Percentiles rank a stretch among this genome's conserved stretches.
These are phyloP conservation scores for Centropristis striata DNA, from an alignment of 2,113 vertebrate species.

Conservation along the genomic window DNA sequence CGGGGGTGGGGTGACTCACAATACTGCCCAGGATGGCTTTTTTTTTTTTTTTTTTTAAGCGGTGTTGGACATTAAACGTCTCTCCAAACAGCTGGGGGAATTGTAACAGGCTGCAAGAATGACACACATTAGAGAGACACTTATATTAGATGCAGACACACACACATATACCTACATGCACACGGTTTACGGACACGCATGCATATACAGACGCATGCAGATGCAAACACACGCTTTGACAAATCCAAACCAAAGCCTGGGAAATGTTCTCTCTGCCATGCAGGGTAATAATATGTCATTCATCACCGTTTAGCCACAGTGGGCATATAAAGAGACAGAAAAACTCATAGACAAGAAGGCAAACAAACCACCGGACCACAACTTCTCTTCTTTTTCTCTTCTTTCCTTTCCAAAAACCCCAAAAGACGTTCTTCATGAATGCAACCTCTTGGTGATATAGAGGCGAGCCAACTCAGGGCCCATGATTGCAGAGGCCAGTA, in stretches of 20 bases:
- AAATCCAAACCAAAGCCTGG: constrained; percentile 92
- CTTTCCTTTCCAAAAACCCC: constrained; percentile 40
- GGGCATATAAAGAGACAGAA: constrained; percentile 50
- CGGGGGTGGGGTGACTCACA: constrained; percentile 44
- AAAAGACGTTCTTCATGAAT: constrained; percentile 32
- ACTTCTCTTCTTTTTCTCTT: constrained; percentile 33
- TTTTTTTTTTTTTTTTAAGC: constrained; percentile 18
- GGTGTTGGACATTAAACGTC: constrained; percentile 35
- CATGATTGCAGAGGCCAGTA: constrained; percentile 41
- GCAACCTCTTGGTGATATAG: constrained; percentile 27
- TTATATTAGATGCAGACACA: constrained; percentile 9
- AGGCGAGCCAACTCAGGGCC: constrained; percentile 74
- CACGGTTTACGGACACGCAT: constrained; percentile 44
- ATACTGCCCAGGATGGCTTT: constrained; percentile 44
- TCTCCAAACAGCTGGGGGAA: constrained; percentile 26
- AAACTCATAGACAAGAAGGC: constrained; percentile 43
- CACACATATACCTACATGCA: background rate
- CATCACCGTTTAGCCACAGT: constrained; percentile 81
- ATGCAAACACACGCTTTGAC: constrained; percentile 61
- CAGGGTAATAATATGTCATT: constrained; percentile 88
- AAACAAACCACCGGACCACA: constrained; percentile 56
- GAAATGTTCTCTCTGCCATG: constrained; percentile 95
- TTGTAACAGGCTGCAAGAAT: constrained; percentile 19
- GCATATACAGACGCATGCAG: constrained; percentile 47
- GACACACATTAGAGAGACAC: constrained; percentile 34